Evolutionary conservation across 2,797 vertebrate species (phyloP), one percentile per base, ranked within the genome.

Genomic region (Rhinatrema bivittatum): DNA sequence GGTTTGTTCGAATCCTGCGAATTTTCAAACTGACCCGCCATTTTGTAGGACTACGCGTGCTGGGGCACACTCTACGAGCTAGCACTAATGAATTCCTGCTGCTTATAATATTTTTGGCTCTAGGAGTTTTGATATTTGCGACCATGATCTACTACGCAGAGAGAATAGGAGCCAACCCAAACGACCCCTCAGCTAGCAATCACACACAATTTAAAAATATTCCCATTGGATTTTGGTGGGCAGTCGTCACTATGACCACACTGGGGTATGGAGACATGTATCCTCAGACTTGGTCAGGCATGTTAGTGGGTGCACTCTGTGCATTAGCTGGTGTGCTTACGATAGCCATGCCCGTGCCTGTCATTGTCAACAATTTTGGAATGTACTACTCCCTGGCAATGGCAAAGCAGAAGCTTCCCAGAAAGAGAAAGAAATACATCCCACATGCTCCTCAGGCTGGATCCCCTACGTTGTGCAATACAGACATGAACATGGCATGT

Each of bases 321-420:
- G 94, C 95, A 0, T 71, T 98, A 62, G 91, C 95, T 0, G 95
- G 95, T 3, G 95, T 98, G 45, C 80, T 98, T 49, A 98, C 95
- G n/a, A 98, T 98, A 74, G 95, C 95, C 62, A 98, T 98, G 95
- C 95, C 95, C 0, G 95, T 98, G 51, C 95, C 94, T 12, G 94
- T 98, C 50, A 98, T 98, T 27, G 95, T 98, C 61, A 98, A 98
- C 81, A 98, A 98, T 79, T 98, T 98, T 74, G 94, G 94, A 68
- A 98, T 98, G 95, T 98, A 98, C 79, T 98, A 98, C 74, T 98
- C 95, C 4, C 78, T 98, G 74, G 95, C 95, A 41, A 98, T 98
- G 95, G 95, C 95, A 47, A 98, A 98, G 73, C 95, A 98, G 81
- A 98, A 98, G 70, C 83, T 98, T 42, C 95, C 95, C 2, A 91